Evolutionary conservation across 2,797 vertebrate species (phyloP).

Genomic region (Centropyge bicolor): DNA sequence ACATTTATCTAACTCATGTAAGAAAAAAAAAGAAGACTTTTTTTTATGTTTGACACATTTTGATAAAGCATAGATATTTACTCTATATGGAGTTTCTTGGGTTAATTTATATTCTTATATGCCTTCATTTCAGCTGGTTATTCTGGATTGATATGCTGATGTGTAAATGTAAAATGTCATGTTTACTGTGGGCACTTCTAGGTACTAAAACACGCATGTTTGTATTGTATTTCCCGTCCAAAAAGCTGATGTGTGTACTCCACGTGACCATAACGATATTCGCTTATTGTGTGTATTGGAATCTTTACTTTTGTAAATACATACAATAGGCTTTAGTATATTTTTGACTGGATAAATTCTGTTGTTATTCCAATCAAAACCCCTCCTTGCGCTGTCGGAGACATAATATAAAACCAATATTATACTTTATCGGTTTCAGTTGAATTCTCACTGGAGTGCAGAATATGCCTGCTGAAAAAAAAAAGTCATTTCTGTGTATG

Average conservation of each 20-base stretch:
- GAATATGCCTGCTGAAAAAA: slow-evolving; percentile 63
- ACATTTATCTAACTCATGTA: slow-evolving; percentile 54
- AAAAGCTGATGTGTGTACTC: slow-evolving; percentile 70
- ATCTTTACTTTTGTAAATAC: slow-evolving; percentile 71
- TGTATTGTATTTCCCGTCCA: slow-evolving; percentile 75
- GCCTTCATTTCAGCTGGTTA: slow-evolving; percentile 72
- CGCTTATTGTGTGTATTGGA: slow-evolving; percentile 75
- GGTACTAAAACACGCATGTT: slow-evolving; percentile 82
- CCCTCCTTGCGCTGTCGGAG: slow-evolving; percentile 26
- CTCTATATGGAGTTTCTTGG: slow-evolving; percentile 62
- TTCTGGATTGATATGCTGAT: slow-evolving; percentile 78
- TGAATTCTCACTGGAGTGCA: slow-evolving; percentile 54
- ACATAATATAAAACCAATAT: slow-evolving; percentile 41
- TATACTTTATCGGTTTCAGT: slow-evolving; percentile 32
- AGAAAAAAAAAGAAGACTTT: slow-evolving; percentile 21
- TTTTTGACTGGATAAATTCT: slow-evolving; percentile 57
- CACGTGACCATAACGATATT: slow-evolving; percentile 67
- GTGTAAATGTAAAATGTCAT: slow-evolving; percentile 81
- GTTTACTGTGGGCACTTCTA: slow-evolving; percentile 77
- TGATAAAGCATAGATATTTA: slow-evolving; percentile 74
- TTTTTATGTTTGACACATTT: slow-evolving; percentile 74
- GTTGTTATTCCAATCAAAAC: slow-evolving; percentile 38
- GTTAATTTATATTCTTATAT: slow-evolving; percentile 78
- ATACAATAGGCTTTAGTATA: slow-evolving; percentile 74
- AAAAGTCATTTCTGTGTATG: slow-evolving; percentile 60